Conservation (phyloP, 2,888 invertebrate species). For the Podotricha telesiphe region DNA sequence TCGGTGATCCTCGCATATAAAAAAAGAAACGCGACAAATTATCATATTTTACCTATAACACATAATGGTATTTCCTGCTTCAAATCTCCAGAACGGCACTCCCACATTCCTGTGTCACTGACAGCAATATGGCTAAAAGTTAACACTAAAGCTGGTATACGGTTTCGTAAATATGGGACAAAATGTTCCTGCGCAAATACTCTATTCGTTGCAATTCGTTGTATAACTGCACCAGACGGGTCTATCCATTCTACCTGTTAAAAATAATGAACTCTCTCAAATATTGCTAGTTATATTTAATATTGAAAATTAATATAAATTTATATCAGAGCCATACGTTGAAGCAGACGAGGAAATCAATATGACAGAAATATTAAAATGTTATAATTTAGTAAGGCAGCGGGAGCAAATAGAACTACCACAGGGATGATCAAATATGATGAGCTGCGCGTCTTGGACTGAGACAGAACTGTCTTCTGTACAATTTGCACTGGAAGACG, state of each 20-base stretch:
- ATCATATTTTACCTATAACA: slow-evolving; percentile 59
- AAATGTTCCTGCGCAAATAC: slow-evolving; percentile 63
- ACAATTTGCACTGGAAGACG: no score
- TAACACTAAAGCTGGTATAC: slow-evolving; percentile 55
- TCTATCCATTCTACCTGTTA: slow-evolving; percentile 69
- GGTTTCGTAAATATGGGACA: slow-evolving; percentile 50
- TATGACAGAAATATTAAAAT: no score
- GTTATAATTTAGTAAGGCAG: no score
- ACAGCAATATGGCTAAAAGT: slow-evolving; percentile 55
- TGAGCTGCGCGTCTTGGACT: no score
- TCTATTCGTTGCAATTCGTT: slow-evolving; percentile 53
- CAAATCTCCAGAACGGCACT: slow-evolving; percentile 59
- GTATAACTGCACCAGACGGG: slow-evolving; percentile 56
- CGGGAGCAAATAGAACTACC: no score
- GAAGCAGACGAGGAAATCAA: no score
- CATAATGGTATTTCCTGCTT: slow-evolving; percentile 58
- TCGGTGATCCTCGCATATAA: not conserved
- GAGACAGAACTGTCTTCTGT: no score
- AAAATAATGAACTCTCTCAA: not conserved
- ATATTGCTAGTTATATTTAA: no score
- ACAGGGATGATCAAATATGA: no score
- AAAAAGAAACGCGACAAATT: not conserved
- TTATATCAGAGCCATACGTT: no score
- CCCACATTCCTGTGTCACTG: slow-evolving; percentile 64
- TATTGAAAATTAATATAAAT: no score